A percentile compares a stretch with the other conserved stretches of the same genome.
Evolutionary conservation across 2,888 invertebrate species (phyloP).

Genomic region (Thera obeliscata): DNA sequence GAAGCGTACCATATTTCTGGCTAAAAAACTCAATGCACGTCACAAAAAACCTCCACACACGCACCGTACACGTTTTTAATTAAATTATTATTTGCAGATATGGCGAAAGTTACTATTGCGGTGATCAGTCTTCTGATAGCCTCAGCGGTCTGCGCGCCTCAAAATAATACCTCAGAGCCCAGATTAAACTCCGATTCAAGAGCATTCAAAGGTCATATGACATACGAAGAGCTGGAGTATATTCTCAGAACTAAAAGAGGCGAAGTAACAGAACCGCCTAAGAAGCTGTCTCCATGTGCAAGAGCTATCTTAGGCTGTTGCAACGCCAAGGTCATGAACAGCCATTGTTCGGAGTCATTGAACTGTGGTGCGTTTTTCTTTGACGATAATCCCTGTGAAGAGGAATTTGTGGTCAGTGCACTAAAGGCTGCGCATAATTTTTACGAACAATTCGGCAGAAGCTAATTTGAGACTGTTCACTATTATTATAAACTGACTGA

Average conservation of each 20-base stretch:
- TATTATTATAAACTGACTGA: slow-evolving; percentile 18
- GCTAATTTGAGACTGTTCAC: slow-evolving; percentile 28
- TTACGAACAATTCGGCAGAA: slow-evolving; percentile 61
- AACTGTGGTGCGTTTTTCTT: slow-evolving; percentile 90
- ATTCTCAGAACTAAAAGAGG: slow-evolving; percentile 61
- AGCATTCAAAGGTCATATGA: slow-evolving; percentile 37
- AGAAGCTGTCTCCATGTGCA: slow-evolving; percentile 85
- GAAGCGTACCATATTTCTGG: not conserved
- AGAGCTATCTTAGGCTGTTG: slow-evolving; percentile 92
- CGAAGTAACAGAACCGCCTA: slow-evolving; percentile 44
- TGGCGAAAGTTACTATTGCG: not conserved
- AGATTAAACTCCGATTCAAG: not conserved
- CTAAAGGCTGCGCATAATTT: slow-evolving; percentile 73
- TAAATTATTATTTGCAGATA: not conserved
- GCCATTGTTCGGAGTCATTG: slow-evolving; percentile 88
- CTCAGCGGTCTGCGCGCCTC: not conserved
- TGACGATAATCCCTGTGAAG: slow-evolving; percentile 90
- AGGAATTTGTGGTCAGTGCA: slow-evolving; percentile 84
- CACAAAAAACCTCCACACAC: no score
- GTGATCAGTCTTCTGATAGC: not conserved
- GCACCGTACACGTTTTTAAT: no score
- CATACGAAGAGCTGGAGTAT: slow-evolving; percentile 65
- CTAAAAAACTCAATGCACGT: no score
- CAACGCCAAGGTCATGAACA: slow-evolving; percentile 70
- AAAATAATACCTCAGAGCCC: not conserved